phyloP scores from a whole-genome alignment of 2,113 vertebrate genomes.

The Hipposideros armiger region DNA sequence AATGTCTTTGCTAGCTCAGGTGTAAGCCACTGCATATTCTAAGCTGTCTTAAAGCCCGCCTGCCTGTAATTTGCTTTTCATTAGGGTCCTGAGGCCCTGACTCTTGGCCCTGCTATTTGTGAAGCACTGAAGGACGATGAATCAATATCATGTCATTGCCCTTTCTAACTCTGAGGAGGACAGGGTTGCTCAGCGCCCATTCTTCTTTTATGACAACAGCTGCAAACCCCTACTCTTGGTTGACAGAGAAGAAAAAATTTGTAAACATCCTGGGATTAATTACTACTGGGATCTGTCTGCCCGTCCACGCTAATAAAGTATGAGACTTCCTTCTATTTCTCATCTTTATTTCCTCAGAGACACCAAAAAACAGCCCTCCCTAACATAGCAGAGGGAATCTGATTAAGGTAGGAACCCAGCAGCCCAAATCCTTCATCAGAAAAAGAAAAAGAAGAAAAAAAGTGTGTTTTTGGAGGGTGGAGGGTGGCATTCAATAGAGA shows the following conservation, averaged over 20 bases:
- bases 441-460: background rate
- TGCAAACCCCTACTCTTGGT: background rate
- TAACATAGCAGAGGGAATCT: conserved; percentile 64
- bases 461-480: background rate
- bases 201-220: conserved; percentile 34
- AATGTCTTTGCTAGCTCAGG: background rate
- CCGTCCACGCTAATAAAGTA: conserved; percentile 73
- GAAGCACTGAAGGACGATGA: background rate
- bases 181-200: background rate
- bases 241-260: conserved; percentile 60
- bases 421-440: background rate
- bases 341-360: conserved; percentile 75
- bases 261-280: conserved; percentile 76
- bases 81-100: background rate
- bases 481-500: background rate
- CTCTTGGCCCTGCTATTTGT: background rate
- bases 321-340: conserved; percentile 71
- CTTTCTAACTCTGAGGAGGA: background rate
- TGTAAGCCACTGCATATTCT: background rate
- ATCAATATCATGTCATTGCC: background rate
- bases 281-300: conserved; percentile 61
- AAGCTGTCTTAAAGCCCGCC: background rate
- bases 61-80: background rate
- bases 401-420: conserved; percentile 23
- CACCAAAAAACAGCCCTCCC: conserved; percentile 36